Evolutionary conservation across 2,797 vertebrate genomes (phyloP).

Genomic region (Acanthiza pusilla): DNA sequence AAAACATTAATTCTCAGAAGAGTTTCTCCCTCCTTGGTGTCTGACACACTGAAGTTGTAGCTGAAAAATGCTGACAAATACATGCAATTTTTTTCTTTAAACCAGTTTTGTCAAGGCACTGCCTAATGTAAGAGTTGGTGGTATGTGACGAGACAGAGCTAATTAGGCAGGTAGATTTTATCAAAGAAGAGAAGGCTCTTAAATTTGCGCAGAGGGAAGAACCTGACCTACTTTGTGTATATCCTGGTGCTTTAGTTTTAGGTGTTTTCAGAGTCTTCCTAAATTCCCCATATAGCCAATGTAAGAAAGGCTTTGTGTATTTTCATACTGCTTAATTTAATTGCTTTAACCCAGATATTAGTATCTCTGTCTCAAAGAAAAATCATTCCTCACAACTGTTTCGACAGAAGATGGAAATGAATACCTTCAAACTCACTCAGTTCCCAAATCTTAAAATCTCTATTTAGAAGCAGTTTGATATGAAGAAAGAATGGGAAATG

Average conservation of each 20-base stretch:
- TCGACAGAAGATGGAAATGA: not conserved
- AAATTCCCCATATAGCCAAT: not conserved
- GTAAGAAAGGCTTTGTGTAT: not conserved
- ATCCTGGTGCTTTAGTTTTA: not conserved
- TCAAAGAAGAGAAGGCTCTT: not conserved
- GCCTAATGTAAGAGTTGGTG: not conserved
- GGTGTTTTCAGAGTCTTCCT: not conserved
- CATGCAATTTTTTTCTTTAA: not conserved
- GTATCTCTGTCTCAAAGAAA: not conserved
- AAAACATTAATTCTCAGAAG: not conserved
- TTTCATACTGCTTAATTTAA: not conserved
- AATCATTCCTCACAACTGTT: not conserved
- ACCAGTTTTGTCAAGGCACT: not conserved
- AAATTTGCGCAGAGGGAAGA: not conserved
- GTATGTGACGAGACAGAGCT: not conserved
- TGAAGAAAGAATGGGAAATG: not conserved
- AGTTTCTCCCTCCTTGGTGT: not conserved
- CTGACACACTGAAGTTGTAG: not conserved
- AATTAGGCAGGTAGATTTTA: not conserved
- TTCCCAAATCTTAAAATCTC: not conserved
- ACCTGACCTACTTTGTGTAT: not conserved
- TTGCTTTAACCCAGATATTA: not conserved
- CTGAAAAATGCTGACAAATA: not conserved
- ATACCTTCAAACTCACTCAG: not conserved
- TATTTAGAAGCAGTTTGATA: not conserved